These are phyloP conservation scores for Pandion haliaetus DNA, from an alignment of 2,113 vertebrate species.

Conservation along the genomic window DNA sequence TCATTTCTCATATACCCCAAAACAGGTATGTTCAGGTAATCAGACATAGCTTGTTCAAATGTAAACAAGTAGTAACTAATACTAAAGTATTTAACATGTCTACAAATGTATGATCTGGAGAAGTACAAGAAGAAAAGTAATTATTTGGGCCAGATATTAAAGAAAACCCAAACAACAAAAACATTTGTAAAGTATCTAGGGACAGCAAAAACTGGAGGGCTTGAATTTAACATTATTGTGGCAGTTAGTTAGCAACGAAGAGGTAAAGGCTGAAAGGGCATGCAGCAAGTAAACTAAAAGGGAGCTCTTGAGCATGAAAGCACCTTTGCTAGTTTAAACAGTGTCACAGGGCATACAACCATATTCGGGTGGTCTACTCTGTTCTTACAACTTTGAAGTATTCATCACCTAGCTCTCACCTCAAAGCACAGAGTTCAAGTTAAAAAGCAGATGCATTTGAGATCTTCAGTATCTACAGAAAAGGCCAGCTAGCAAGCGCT, in stretches of 20 bases:
- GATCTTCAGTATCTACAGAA: background rate
- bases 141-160: background rate
- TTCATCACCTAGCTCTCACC: background rate
- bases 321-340: background rate
- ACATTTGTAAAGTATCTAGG: background rate
- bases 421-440: background rate
- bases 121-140: background rate
- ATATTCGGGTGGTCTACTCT: background rate
- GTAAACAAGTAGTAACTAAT: background rate
- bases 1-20: background rate
- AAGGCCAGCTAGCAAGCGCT: background rate
- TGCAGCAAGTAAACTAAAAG: background rate
- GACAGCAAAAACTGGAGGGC: background rate
- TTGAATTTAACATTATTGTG: background rate
- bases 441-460: background rate
- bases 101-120: background rate
- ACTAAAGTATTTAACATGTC: background rate
- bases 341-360: background rate
- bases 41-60: background rate
- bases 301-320: background rate
- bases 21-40: background rate
- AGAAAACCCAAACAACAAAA: background rate
- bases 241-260: background rate
- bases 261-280: background rate
- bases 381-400: background rate